Percentiles rank a stretch among this genome's conserved stretches.
Conservation (phyloP, 2,797 vertebrate species). For the Myiothlypis coronata region DNA sequence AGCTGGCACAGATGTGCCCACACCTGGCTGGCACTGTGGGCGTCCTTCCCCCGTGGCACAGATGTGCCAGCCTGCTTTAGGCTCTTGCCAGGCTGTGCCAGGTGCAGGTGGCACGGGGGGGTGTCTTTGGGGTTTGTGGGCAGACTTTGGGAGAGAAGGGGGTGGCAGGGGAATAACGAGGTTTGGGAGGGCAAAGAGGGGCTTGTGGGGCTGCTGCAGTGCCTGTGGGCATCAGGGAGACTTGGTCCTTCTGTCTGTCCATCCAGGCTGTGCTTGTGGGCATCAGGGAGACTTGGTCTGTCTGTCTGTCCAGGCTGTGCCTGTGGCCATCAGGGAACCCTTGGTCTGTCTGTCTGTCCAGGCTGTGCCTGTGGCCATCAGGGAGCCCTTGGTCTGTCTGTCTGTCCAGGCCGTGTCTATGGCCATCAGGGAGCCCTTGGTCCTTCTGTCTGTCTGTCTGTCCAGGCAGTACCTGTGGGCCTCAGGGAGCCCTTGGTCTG, state of each 20-base stretch:
- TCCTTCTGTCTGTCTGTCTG: too few relatives aligned
- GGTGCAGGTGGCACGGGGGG: neutral
- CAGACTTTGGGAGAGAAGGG: neutral
- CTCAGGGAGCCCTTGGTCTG: too few relatives aligned
- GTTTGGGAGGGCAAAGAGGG: neutral
- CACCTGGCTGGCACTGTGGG: neutral
- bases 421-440: too few relatives aligned
- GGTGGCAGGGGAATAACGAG: neutral
- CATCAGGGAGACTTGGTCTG: too few relatives aligned
- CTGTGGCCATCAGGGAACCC: too few relatives aligned
- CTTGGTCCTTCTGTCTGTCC: neutral
- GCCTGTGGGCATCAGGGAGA: neutral
- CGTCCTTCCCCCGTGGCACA: neutral
- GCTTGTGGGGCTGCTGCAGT: neutral
- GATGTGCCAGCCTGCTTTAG: neutral
- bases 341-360: too few relatives aligned
- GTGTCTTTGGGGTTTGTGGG: neutral
- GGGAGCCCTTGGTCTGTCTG: neutral
- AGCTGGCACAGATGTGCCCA: too few relatives aligned
- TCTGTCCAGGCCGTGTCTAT: neutral
- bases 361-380: too few relatives aligned
- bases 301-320: too few relatives aligned
- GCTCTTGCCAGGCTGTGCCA: neutral
- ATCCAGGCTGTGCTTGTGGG: too few relatives aligned
- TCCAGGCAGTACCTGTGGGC: too few relatives aligned